phyloP scores from a whole-genome alignment of 1,140 invertebrate species.

The Whitmania pigra region DNA sequence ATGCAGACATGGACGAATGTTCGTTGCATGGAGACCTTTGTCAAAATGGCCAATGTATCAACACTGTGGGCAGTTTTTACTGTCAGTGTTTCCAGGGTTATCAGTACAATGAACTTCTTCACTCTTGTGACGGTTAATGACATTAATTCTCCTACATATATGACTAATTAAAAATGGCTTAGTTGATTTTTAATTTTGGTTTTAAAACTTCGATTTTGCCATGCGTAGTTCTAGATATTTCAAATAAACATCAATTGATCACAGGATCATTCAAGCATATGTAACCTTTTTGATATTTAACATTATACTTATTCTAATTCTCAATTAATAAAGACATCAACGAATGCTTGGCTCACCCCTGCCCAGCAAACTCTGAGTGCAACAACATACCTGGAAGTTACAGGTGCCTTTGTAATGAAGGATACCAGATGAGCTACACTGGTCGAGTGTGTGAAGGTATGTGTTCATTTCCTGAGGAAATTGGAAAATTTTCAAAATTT shows the following conservation, averaged over 20 bases:
- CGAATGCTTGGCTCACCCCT: slow-evolving; percentile 34
- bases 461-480: too few relatives aligned
- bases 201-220: background rate
- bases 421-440: slow-evolving; percentile 53
- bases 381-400: slow-evolving; percentile 38
- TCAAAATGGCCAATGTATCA: slow-evolving; percentile 37
- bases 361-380: slow-evolving; percentile 36
- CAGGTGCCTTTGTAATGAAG: slow-evolving; percentile 45
- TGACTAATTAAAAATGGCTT: background rate
- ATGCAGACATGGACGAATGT: slow-evolving; percentile 39
- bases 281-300: background rate
- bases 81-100: slow-evolving; percentile 35
- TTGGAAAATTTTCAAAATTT: too few relatives aligned
- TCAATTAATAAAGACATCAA: slow-evolving; percentile 32
- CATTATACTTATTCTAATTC: background rate
- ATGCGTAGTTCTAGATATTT: background rate
- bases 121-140: slow-evolving; percentile 17
- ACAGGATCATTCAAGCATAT: background rate
- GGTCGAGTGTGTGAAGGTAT: slow-evolving; percentile 48
- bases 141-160: background rate
- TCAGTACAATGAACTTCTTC: background rate
- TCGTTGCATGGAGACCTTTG: slow-evolving; percentile 29
- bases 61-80: slow-evolving; percentile 36
- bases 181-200: background rate
- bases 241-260: background rate